Evolutionary conservation across 2,888 invertebrate genomes (phyloP), one percentile per base, ranked within the genome.

Genomic region (Atethmia centrago): DNA sequence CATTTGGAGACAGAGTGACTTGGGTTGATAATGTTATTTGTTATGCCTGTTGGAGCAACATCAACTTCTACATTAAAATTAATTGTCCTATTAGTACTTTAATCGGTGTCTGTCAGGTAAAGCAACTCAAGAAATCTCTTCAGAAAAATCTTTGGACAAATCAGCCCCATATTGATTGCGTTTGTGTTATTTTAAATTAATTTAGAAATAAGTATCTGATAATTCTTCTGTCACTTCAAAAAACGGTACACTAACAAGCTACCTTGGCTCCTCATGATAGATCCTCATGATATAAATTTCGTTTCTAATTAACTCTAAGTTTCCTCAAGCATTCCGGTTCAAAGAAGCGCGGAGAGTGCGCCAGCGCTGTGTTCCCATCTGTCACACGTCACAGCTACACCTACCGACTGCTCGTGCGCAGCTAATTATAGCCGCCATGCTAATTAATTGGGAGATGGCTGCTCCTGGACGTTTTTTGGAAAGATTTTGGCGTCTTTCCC

Each of bases 361-460:
- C 95, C 94, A 93, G 93, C 92, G 92, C 89, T 90, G 91, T 95
- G 95, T 95, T 90, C 85, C 92, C 95, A 95, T 95, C 94, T 94
- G 95, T 95, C 95, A 93, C 90, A 86, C 90, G 95, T 94, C 95
- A 87, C 82, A 65, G 90, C 89, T 88, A 91, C 93, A 91, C 93
- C 93, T 91, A 91, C 92, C 88, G 87, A 88, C 90, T 89, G 91
- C 91, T 87, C 89, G 83, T 70, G 83, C 83, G 80, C 66, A 83
- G 84, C 92, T 95, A 95, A 94, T 94, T 95, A 93, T 95, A 95
- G 92, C 85, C 85, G 64, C 83, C 81, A 87, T 86, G 86, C 92
- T 95, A 95, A 95, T 95, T 95, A 94, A 95, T 95, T 90, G 89
- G 91, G 90, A 88, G 89, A 89, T 83, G 85, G 80, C 81, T 74